These are phyloP conservation scores for Tympanuchus pallidicinctus DNA, from an alignment of 2,113 vertebrate genomes.

Conservation along the genomic window DNA sequence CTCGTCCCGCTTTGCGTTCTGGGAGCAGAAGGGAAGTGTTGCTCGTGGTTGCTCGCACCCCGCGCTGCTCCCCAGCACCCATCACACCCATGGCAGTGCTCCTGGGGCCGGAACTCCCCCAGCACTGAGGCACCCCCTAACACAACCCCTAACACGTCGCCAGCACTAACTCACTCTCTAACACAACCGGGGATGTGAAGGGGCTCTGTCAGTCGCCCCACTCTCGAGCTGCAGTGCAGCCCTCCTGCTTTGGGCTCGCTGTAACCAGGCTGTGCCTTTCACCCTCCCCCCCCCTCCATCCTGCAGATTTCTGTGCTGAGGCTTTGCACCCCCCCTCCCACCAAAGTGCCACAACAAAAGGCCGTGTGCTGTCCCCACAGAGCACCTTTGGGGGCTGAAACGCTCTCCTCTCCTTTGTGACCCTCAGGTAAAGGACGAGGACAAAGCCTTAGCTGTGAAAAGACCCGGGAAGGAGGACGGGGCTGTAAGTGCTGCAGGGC, in stretches of 20 bases:
- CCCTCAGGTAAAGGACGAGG: constrained; percentile 76
- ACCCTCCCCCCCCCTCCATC: too few relatives aligned
- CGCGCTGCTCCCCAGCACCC: too few relatives aligned
- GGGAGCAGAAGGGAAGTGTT: constrained; percentile 95
- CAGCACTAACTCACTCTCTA: background rate
- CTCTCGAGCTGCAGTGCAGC: background rate
- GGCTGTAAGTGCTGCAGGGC: constrained; percentile 66
- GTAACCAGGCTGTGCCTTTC: background rate
- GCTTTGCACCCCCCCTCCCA: too few relatives aligned
- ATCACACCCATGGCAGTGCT: too few relatives aligned
- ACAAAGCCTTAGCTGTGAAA: constrained; percentile 46
- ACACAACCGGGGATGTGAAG: too few relatives aligned
- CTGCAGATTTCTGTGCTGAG: too few relatives aligned
- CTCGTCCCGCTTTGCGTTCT: constrained; percentile 94
- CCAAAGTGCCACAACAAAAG: too few relatives aligned
- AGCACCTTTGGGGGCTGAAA: background rate
- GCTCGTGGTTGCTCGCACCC: constrained; percentile 19
- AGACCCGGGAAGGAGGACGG: constrained; percentile 59
- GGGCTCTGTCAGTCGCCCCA: background rate
- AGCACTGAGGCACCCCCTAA: too few relatives aligned
- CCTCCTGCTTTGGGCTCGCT: background rate
- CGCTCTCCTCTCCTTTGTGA: background rate
- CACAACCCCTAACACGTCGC: too few relatives aligned
- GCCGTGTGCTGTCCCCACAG: background rate
- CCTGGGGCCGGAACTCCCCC: too few relatives aligned